Conservation (phyloP, 2,888 invertebrate genomes). For the Holacanthella duospinosa region DNA sequence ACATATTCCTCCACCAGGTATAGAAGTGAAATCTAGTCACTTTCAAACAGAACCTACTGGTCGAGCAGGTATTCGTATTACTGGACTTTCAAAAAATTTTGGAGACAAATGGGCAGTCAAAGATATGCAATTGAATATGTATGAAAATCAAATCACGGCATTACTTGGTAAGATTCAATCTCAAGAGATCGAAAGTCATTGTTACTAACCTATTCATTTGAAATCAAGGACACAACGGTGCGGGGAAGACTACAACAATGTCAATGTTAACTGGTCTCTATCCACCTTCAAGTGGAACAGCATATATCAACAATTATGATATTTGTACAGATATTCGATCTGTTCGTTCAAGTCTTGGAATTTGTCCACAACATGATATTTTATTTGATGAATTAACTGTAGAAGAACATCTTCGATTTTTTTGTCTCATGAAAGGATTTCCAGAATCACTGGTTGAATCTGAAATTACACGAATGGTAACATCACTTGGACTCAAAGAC, state of each 20-base stretch:
- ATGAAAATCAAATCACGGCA: slow-evolving; percentile 72
- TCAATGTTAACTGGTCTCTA: slow-evolving; percentile 61
- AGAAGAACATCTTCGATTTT: slow-evolving; percentile 69
- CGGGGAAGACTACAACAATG: slow-evolving; percentile 70
- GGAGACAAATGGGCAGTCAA: slow-evolving; percentile 51
- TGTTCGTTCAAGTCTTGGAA: slow-evolving; percentile 64
- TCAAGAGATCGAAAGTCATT: too few relatives aligned
- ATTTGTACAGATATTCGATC: slow-evolving; percentile 53
- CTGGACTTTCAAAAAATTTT: slow-evolving; percentile 37
- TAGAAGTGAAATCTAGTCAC: slow-evolving; percentile 5
- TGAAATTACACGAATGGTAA: slow-evolving; percentile 45
- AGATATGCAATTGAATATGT: slow-evolving; percentile 61
- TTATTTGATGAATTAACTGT: slow-evolving; percentile 73
- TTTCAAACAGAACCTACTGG: slow-evolving; percentile 43
- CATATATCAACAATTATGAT: slow-evolving; percentile 62
- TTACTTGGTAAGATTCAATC: slow-evolving; percentile 80
- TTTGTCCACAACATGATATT: slow-evolving; percentile 85
- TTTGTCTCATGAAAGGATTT: slow-evolving; percentile 63
- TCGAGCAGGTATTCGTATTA: slow-evolving; percentile 42
- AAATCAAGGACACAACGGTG: slow-evolving; percentile 80
- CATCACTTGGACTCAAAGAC: slow-evolving; percentile 52
- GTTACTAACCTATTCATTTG: too few relatives aligned
- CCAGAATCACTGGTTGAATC: slow-evolving; percentile 48
- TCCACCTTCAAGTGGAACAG: slow-evolving; percentile 57
- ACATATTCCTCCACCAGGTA: slow-evolving; percentile 50